Percentiles rank a stretch among this genome's conserved stretches.
phyloP scores from a whole-genome alignment of 2,113 vertebrate species.

The Ammodytes marinus region DNA sequence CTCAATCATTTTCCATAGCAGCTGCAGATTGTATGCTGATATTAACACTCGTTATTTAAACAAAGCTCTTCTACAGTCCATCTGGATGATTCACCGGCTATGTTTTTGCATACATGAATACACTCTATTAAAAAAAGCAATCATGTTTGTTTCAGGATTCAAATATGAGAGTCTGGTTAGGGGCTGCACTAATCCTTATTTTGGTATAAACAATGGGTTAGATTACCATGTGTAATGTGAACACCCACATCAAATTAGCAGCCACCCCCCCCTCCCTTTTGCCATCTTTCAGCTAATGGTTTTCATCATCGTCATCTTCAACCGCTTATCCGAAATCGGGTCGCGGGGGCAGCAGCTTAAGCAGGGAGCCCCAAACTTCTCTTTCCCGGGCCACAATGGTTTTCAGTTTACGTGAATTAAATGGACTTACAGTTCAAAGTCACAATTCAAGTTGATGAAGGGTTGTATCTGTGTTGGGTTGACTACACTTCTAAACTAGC shows the following conservation, averaged over 20 bases:
- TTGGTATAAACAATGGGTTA: neutral
- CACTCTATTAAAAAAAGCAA: slow-evolving; percentile 15
- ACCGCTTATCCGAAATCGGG: no score
- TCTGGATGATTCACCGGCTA: slow-evolving; percentile 45
- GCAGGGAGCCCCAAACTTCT: no score
- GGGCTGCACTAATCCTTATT: neutral
- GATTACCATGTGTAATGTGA: neutral
- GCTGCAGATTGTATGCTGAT: slow-evolving; percentile 50
- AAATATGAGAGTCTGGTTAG: neutral
- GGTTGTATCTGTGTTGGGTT: no score
- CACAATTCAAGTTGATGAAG: no score
- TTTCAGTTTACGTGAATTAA: no score
- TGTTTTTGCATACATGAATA: slow-evolving; percentile 9
- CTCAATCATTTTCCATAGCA: slow-evolving; percentile 46
- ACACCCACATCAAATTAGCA: neutral
- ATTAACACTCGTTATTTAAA: slow-evolving; percentile 31
- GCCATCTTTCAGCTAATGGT: no score
- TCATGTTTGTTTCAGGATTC: neutral
- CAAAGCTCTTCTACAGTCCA: slow-evolving; percentile 14
- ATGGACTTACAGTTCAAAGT: no score
- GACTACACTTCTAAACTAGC: neutral
- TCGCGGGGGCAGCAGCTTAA: no score
- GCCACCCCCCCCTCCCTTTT: no score
- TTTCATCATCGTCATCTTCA: no score
- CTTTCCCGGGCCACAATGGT: no score